A percentile compares a stretch with the other conserved stretches of the same genome.
These are phyloP conservation scores for Elymnias hypermnestra DNA, from an alignment of 1,140 invertebrate genomes.

Conservation along the genomic window DNA sequence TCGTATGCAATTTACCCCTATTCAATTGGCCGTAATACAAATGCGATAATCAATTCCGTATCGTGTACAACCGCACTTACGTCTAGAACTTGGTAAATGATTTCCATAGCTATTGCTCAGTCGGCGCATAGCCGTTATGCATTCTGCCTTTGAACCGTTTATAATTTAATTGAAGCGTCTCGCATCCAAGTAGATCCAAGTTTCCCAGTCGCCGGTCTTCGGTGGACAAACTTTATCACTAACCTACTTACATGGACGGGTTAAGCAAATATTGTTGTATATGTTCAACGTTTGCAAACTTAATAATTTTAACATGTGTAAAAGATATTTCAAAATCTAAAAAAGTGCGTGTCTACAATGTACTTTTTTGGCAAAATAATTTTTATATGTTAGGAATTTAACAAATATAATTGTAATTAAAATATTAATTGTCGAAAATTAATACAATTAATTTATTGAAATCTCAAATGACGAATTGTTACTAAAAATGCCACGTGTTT, in stretches of 20 bases:
- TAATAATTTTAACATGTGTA: no score
- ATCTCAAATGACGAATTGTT: no score
- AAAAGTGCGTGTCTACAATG: no score
- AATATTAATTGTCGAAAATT: no score
- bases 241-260: slow-evolving; percentile 35
- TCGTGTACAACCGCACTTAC: slow-evolving; percentile 16
- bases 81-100: slow-evolving; percentile 38
- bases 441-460: no score
- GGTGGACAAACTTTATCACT: slow-evolving; percentile 49
- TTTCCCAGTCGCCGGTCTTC: slow-evolving; percentile 33
- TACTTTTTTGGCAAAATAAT: no score
- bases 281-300: no score
- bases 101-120: slow-evolving; percentile 46
- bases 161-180: slow-evolving; percentile 60
- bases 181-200: slow-evolving; percentile 36
- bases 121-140: slow-evolving; percentile 40
- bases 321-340: no score
- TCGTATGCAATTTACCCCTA: slow-evolving; percentile 3
- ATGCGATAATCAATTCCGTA: slow-evolving; percentile 15
- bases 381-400: no score
- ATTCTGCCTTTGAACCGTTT: slow-evolving; percentile 54
- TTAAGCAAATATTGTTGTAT: slow-evolving; percentile 12
- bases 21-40: slow-evolving; percentile 5
- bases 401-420: no score
- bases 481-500: no score